A percentile compares a stretch with the other conserved stretches of the same genome.
Evolutionary conservation across 2,888 invertebrate species (phyloP).

Genomic region (Chaetoderma sp.): DNA sequence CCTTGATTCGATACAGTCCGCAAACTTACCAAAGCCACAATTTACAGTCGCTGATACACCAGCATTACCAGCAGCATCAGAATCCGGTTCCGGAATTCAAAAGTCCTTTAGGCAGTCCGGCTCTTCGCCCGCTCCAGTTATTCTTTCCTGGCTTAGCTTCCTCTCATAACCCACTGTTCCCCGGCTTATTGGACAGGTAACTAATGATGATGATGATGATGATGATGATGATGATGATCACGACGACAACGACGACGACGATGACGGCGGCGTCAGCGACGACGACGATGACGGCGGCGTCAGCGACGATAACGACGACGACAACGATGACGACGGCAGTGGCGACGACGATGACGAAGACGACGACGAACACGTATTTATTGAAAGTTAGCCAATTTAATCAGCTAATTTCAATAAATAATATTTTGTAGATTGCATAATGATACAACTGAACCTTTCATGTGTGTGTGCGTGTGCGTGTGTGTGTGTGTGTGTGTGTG

Average conservation of each 20-base stretch:
- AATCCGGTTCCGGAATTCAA: not conserved
- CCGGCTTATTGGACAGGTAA: conserved; percentile 47
- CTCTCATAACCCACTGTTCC: conserved; percentile 49
- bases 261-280: not conserved
- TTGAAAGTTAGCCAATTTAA: too few species aligned
- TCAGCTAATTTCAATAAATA: too few species aligned
- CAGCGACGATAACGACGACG: conserved; percentile 5
- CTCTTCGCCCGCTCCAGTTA: conserved; percentile 3
- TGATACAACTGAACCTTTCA: too few species aligned
- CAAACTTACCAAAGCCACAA: too few species aligned
- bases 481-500: too few species aligned
- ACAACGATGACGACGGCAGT: conserved; percentile 12
- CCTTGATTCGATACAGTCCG: too few species aligned
- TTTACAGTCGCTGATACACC: not conserved
- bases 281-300: not conserved
- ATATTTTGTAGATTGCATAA: too few species aligned
- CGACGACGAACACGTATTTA: conserved; percentile 22
- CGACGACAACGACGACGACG: not conserved
- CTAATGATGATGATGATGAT: conserved; percentile 6
- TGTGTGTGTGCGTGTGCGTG: too few species aligned
- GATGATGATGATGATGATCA: conserved; percentile 7
- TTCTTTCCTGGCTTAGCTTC: conserved; percentile 15
- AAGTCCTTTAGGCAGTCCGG: not conserved
- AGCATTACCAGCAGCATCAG: not conserved
- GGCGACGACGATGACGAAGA: conserved; percentile 38